A percentile compares a stretch with the other conserved stretches of the same genome.
These are phyloP conservation scores for Drosophila atroscutellata DNA, from an alignment of 2,888 invertebrate species.

Conservation along the genomic window DNA sequence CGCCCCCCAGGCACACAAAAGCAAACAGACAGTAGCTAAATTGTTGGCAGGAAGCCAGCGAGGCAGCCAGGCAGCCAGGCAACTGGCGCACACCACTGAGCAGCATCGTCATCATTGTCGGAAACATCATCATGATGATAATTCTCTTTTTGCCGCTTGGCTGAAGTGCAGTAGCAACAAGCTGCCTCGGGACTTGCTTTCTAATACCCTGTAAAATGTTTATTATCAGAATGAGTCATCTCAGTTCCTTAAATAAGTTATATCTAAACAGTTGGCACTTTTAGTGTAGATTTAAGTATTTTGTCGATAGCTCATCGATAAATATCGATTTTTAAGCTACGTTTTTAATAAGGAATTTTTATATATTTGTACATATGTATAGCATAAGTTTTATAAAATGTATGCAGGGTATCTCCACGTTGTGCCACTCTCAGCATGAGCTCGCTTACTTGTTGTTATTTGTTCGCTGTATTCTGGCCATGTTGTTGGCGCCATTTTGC, in stretches of 20 bases:
- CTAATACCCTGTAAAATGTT: constrained; percentile 2
- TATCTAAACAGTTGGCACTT: neutral
- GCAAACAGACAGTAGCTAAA: constrained; percentile 64
- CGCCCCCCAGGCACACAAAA: constrained; percentile 20
- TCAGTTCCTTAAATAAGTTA: neutral
- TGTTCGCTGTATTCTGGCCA: neutral
- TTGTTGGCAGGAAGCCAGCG: constrained; percentile 76
- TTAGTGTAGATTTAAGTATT: neutral
- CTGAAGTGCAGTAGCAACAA: constrained; percentile 50
- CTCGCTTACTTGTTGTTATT: constrained; percentile 7
- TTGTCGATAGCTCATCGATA: neutral
- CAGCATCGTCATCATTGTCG: constrained; percentile 26
- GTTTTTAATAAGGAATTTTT: neutral
- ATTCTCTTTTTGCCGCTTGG: constrained; percentile 59
- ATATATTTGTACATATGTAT: neutral
- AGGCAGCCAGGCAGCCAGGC: constrained; percentile 34
- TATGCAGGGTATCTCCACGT: neutral
- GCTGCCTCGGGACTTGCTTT: neutral
- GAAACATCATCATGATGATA: constrained; percentile 13
- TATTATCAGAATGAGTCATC: neutral
- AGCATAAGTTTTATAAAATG: neutral
- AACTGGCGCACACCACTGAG: constrained; percentile 49
- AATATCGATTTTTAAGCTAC: neutral
- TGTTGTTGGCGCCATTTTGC: constrained; percentile 79
- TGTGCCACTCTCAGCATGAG: neutral